Percentiles rank a stretch among this genome's conserved stretches.
phyloP scores from a whole-genome alignment of 2,888 invertebrate species.

The Heliconius aoede region DNA sequence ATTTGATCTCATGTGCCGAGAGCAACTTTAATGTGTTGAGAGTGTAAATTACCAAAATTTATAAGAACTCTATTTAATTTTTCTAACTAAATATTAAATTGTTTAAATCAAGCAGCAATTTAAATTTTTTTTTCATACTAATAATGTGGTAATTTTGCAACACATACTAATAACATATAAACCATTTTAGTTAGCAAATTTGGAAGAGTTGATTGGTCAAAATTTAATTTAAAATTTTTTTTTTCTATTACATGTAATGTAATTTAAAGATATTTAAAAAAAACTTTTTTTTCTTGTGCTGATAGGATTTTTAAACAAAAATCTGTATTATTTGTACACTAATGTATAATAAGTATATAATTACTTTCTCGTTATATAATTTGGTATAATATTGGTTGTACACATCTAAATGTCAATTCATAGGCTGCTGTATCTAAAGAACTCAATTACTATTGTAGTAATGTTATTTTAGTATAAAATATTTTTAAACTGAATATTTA shows the following conservation, averaged over 20 bases:
- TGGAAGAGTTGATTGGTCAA: not conserved
- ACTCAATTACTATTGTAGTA: conserved; percentile 73
- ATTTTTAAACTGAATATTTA: conserved; percentile 75
- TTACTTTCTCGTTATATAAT: not conserved
- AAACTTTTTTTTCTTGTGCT: not conserved
- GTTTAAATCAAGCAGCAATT: conserved; percentile 2
- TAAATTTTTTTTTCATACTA: not conserved
- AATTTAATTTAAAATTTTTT: not conserved
- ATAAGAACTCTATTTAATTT: conserved; percentile 8
- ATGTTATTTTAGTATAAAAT: conserved; percentile 68
- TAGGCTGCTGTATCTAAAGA: conserved; percentile 70
- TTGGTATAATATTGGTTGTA: conserved; percentile 32
- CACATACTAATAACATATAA: not conserved
- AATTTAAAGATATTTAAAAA: too few species aligned
- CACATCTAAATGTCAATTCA: conserved; percentile 70
- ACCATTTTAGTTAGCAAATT: not conserved
- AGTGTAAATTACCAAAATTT: conserved; percentile 9
- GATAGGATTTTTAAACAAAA: not conserved
- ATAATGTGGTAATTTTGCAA: not conserved
- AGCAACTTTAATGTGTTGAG: conserved; percentile 16
- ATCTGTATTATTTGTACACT: not conserved
- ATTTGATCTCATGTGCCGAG: conserved; percentile 29
- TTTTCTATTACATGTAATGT: not conserved
- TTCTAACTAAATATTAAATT: not conserved
- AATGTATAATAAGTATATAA: not conserved